Conservation (phyloP, 2,888 invertebrate species). For the Rosalia funebris region DNA sequence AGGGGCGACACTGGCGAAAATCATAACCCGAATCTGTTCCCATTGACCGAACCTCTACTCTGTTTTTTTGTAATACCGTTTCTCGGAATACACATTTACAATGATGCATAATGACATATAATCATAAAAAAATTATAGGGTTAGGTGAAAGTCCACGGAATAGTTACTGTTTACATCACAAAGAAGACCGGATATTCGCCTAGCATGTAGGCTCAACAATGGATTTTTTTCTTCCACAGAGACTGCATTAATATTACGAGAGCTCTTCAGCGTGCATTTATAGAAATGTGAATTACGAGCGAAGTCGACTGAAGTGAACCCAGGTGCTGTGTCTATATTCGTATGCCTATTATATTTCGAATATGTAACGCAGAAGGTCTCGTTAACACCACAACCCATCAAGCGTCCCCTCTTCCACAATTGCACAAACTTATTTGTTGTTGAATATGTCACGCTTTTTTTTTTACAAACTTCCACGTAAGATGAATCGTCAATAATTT, state of each 20-base stretch:
- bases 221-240: not conserved
- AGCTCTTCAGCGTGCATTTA: not conserved
- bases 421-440: too few species aligned
- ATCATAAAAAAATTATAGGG: conserved; percentile 10
- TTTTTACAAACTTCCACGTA: too few species aligned
- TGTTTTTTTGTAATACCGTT: not conserved
- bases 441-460: too few species aligned
- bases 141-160: conserved; percentile 7
- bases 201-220: not conserved
- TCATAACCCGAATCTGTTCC: too few species aligned
- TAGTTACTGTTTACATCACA: conserved; percentile 1
- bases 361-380: not conserved
- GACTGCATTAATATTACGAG: not conserved
- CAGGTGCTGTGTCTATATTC: not conserved
- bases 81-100: not conserved
- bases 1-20: too few species aligned
- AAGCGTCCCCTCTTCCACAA: too few species aligned
- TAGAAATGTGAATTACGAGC: not conserved
- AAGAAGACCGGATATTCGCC: conserved; percentile 6
- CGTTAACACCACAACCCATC: not conserved
- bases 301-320: not conserved
- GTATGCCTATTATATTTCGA: not conserved
- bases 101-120: not conserved
- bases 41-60: too few species aligned
- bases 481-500: too few species aligned